Conservation (phyloP, 2,113 vertebrate species). For the Chinchilla lanigera region DNA sequence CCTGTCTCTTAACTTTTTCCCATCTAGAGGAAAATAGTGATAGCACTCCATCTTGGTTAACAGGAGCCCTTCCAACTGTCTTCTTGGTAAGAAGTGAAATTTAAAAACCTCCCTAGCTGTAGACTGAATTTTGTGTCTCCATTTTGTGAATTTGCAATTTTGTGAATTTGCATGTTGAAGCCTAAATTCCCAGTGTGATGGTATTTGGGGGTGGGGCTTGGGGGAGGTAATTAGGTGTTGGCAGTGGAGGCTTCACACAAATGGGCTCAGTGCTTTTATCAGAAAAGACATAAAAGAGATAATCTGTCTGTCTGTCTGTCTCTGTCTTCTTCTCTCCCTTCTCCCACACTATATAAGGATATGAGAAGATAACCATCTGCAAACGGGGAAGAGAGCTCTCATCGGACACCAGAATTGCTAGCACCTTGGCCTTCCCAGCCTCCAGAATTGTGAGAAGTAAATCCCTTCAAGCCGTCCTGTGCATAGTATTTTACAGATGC, state of each 20-base stretch:
- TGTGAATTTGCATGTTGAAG: neutral
- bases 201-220: neutral
- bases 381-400: neutral
- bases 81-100: neutral
- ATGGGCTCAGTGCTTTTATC: neutral
- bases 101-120: neutral
- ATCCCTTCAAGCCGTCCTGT: no score
- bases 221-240: neutral
- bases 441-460: neutral
- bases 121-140: neutral
- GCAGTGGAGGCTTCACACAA: no score
- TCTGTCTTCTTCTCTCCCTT: neutral
- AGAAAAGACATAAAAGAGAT: neutral
- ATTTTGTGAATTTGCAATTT: no score
- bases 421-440: neutral
- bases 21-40: neutral
- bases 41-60: neutral
- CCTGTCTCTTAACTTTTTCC: neutral
- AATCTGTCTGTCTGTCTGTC: neutral
- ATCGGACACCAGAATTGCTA: no score
- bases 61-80: rapidly evolving
- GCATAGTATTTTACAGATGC: neutral
- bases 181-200: neutral
- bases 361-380: neutral
- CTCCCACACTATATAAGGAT: neutral